A percentile compares a stretch with the other conserved stretches of the same genome.
Conservation (phyloP, 2,888 invertebrate species). For the Eledona agricola region DNA sequence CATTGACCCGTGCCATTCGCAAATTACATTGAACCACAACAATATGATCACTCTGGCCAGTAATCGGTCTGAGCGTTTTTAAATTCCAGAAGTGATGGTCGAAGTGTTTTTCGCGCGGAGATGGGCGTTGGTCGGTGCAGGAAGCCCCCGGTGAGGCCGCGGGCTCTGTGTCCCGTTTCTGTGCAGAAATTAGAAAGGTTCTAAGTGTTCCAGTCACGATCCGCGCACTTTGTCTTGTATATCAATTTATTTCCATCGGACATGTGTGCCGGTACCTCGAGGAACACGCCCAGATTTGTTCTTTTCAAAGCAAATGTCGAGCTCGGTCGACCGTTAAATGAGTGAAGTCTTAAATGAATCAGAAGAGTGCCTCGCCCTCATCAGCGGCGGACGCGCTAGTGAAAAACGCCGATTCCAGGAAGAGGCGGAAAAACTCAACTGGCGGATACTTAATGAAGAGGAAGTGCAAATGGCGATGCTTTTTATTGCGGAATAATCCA, state of each 20-base stretch:
- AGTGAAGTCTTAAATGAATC: constrained; percentile 29
- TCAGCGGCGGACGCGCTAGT: neutral
- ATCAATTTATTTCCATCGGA: constrained; percentile 41
- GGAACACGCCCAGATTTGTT: constrained; percentile 33
- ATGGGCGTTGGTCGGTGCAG: constrained; percentile 25
- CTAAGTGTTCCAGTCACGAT: constrained; percentile 57
- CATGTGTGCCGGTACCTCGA: constrained; percentile 28
- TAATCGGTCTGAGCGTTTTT: no score
- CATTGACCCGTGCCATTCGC: no score
- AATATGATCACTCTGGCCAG: no score
- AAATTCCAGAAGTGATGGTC: constrained; percentile 30
- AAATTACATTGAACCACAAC: no score
- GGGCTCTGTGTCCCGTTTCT: constrained; percentile 30
- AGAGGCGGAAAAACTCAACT: constrained; percentile 1
- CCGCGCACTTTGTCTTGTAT: constrained; percentile 45
- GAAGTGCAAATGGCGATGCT: no score
- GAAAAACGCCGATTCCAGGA: no score
- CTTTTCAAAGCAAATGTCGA: constrained; percentile 33
- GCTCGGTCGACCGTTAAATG: constrained; percentile 35
- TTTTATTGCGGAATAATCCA: no score
- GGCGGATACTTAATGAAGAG: no score
- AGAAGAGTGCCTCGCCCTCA: constrained; percentile 20
- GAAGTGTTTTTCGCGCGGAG: constrained; percentile 8
- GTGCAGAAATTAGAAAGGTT: constrained; percentile 55
- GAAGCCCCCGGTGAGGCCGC: constrained; percentile 13